Conservation (phyloP, 2,113 vertebrate species). For the Neomonachus schauinslandi region DNA sequence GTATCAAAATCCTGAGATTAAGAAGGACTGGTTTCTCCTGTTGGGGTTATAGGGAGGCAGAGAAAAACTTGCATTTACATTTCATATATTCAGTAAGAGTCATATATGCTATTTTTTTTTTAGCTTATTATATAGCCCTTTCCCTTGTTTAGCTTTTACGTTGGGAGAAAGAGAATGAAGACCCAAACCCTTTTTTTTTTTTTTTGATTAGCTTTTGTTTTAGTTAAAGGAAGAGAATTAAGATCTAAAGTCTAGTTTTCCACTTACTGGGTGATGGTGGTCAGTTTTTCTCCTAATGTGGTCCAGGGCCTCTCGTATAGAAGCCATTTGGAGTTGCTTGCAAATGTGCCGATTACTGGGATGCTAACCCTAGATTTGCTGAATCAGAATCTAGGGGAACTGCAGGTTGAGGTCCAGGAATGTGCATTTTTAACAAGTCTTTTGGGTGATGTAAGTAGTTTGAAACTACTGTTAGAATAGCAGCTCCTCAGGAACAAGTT, state of each 20-base stretch:
- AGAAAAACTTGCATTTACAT: neutral
- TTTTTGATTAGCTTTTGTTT: constrained; percentile 6
- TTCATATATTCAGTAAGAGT: constrained; percentile 7
- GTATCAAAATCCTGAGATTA: neutral
- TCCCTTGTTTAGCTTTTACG: neutral
- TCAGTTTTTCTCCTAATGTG: neutral
- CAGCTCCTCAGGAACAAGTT: neutral
- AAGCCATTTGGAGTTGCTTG: neutral
- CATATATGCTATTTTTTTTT: neutral
- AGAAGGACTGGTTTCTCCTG: neutral
- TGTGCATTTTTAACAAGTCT: neutral
- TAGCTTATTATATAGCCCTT: neutral
- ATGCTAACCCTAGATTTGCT: neutral
- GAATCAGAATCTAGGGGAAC: neutral
- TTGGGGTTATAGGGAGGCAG: neutral
- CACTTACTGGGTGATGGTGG: neutral
- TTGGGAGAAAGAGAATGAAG: neutral
- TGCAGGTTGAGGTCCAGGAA: neutral
- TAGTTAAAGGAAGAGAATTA: constrained; percentile 10
- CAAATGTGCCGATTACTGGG: neutral
- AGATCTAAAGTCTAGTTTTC: neutral
- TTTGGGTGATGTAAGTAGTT: neutral
- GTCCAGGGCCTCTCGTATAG: neutral
- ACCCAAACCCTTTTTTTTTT: neutral
- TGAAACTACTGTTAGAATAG: neutral